These are phyloP conservation scores for Alectoris magna DNA, from an alignment of 2,797 vertebrate genomes.

Conservation along the genomic window DNA sequence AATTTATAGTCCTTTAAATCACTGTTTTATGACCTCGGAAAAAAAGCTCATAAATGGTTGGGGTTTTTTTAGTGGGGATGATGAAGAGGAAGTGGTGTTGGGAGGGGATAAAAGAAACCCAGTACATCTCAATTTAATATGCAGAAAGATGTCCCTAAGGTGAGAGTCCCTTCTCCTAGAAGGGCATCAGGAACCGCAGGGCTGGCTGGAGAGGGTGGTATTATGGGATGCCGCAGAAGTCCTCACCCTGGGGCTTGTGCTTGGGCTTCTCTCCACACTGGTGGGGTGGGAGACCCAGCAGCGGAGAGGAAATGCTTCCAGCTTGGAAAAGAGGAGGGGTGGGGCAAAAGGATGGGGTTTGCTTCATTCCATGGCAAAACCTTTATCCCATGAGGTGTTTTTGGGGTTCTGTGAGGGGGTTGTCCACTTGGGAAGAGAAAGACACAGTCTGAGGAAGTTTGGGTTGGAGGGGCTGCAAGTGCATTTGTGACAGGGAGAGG, in stretches of 20 bases:
- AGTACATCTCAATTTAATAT: conserved; percentile 33
- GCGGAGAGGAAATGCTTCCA: background rate
- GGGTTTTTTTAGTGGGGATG: background rate
- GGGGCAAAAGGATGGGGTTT: background rate
- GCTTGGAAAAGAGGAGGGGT: background rate
- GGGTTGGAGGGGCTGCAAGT: background rate
- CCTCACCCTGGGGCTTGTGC: background rate
- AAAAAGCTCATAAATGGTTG: conserved; percentile 71
- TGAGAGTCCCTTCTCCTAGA: background rate
- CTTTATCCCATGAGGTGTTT: background rate
- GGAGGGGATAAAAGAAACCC: conserved; percentile 56
- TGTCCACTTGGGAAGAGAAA: background rate
- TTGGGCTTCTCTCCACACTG: fast-evolving
- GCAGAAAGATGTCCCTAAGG: conserved; percentile 34
- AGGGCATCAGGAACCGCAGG: conserved; percentile 4
- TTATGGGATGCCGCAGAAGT: background rate
- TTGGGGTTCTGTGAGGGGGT: background rate
- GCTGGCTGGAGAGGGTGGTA: background rate
- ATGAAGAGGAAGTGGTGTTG: background rate
- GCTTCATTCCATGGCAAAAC: background rate
- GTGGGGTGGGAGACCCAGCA: background rate
- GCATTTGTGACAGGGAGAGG: fast-evolving
- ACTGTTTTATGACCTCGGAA: conserved; percentile 69
- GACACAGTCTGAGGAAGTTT: fast-evolving
- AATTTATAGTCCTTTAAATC: conserved; percentile 29